Evolutionary conservation across 2,113 vertebrate genomes (phyloP).

Genomic region (Hippocampus zosterae): DNA sequence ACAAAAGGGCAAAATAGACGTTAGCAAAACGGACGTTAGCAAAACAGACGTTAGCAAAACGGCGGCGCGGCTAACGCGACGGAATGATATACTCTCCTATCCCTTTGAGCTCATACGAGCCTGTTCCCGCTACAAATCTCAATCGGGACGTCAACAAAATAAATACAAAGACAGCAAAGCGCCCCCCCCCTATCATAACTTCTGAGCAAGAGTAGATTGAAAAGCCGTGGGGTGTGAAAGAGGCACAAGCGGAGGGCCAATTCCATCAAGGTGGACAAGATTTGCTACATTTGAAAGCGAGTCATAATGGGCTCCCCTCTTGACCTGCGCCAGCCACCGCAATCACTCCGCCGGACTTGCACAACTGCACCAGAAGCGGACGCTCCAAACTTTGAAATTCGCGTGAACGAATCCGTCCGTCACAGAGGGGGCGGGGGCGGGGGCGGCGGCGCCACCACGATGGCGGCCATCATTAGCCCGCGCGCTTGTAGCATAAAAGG

Average conservation of each 20-base stretch:
- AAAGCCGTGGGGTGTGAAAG: constrained; percentile 71
- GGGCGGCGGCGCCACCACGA: constrained; percentile 51
- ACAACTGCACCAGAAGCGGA: constrained; percentile 11
- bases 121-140: constrained; percentile 39
- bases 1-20: neutral
- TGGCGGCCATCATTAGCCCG: constrained; percentile 46
- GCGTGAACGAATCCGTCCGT: constrained; percentile 42
- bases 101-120: constrained; percentile 9
- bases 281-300: constrained; percentile 59
- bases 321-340: constrained; percentile 46
- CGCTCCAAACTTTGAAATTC: constrained; percentile 5
- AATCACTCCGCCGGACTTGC: constrained; percentile 37
- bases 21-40: constrained; percentile 14
- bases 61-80: neutral
- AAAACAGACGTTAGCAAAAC: constrained; percentile 9
- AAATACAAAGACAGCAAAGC: constrained; percentile 38
- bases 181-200: constrained; percentile 62
- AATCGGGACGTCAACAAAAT: constrained; percentile 57
- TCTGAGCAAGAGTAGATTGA: constrained; percentile 68
- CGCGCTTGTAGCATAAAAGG: constrained; percentile 2
- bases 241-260: constrained; percentile 67
- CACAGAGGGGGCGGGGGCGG: constrained; percentile 14
- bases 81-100: neutral
- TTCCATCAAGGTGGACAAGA: constrained; percentile 71
- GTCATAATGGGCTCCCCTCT: constrained; percentile 31